A percentile compares a stretch with the other conserved stretches of the same genome.
Evolutionary conservation across 2,888 invertebrate genomes (phyloP).

Genomic region (Tetrapedia diversipes): DNA sequence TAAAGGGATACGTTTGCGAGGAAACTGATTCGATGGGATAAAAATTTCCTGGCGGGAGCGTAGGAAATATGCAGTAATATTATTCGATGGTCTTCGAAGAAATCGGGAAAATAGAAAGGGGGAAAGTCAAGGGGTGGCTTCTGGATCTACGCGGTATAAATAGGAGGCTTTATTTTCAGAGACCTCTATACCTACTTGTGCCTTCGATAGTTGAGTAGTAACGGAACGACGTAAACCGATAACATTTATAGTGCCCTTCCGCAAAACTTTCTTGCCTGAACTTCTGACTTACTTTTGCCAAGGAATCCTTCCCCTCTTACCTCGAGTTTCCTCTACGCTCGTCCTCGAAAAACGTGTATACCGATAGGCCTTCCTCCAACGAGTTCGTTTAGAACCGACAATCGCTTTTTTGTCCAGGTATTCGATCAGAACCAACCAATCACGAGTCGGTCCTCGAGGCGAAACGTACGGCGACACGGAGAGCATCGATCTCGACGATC

Average conservation of each 20-base stretch:
- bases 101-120: background rate
- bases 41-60: background rate
- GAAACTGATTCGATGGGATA: background rate
- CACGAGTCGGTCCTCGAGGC: background rate
- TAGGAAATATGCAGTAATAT: background rate
- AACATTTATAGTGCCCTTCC: background rate
- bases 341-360: too few relatives aligned
- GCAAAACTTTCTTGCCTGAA: background rate
- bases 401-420: background rate
- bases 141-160: background rate
- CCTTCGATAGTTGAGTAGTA: background rate
- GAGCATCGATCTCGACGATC: conserved; percentile 8
- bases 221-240: background rate
- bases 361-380: background rate
- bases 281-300: background rate
- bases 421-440: background rate
- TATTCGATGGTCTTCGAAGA: background rate
- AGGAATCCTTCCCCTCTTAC: background rate
- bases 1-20: background rate
- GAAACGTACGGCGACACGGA: background rate
- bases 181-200: too few relatives aligned
- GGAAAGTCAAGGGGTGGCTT: background rate
- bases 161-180: too few relatives aligned
- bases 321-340: background rate
- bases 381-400: background rate